phyloP scores from a whole-genome alignment of 2,888 invertebrate genomes.

The Nasonovia ribisnigri region DNA sequence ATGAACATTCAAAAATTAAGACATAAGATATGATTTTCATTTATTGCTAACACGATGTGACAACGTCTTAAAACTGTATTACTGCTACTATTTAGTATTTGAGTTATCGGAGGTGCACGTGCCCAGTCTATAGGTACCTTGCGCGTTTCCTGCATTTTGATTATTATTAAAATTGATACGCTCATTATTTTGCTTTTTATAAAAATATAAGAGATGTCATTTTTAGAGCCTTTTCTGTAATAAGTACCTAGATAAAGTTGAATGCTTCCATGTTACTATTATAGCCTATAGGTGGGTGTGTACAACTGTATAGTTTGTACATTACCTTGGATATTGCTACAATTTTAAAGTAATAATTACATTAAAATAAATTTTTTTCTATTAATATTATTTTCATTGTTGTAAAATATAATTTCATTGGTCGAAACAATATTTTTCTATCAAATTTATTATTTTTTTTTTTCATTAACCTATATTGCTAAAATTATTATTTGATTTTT shows the following conservation, averaged over 20 bases:
- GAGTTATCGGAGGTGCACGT: neutral
- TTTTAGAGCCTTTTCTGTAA: neutral
- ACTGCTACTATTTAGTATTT: neutral
- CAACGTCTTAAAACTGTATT: neutral
- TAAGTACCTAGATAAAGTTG: neutral
- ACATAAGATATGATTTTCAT: neutral
- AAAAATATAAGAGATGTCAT: neutral
- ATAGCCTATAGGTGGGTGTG: neutral
- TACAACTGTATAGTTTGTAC: neutral
- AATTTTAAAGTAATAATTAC: neutral
- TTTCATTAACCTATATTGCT: neutral
- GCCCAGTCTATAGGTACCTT: neutral
- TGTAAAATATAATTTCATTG: no score
- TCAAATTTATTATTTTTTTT: neutral
- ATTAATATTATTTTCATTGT: neutral
- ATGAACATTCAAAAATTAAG: neutral
- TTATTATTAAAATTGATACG: neutral
- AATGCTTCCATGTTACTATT: neutral
- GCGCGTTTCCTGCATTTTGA: neutral
- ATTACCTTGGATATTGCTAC: neutral
- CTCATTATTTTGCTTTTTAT: neutral
- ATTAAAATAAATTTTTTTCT: neutral
- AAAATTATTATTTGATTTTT: neutral
- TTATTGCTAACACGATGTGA: neutral
- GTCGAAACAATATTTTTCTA: neutral